These are phyloP conservation scores for Dioctria rufipes DNA, from an alignment of 2,888 invertebrate genomes.

Conservation along the genomic window DNA sequence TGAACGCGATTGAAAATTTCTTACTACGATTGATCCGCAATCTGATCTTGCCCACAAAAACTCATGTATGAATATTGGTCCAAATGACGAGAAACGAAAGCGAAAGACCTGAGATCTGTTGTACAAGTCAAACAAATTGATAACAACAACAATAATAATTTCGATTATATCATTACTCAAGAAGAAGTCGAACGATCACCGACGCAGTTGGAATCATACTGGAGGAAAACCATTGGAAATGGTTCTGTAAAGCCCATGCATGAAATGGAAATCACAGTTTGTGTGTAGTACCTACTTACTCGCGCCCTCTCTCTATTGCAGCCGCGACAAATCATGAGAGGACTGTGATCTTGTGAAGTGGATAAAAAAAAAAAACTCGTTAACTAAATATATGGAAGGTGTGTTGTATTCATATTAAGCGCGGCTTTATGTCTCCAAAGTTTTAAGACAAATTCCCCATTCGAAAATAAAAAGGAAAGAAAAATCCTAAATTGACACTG, in stretches of 20 bases:
- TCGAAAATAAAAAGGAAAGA: slow-evolving; percentile 11
- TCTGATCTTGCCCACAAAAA: too few relatives aligned
- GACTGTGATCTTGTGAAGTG: neutral
- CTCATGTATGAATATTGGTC: too few relatives aligned
- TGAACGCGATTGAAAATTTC: neutral
- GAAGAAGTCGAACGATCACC: slow-evolving; percentile 35
- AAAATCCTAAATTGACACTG: neutral
- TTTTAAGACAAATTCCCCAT: slow-evolving; percentile 2
- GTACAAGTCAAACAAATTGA: too few relatives aligned
- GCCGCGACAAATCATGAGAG: neutral
- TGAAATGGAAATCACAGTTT: slow-evolving; percentile 43
- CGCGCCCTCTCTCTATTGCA: slow-evolving; percentile 30
- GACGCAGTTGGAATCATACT: slow-evolving; percentile 40
- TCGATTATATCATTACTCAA: slow-evolving; percentile 8
- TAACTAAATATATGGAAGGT: slow-evolving; percentile 17
- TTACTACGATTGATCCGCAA: neutral
- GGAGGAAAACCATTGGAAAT: slow-evolving; percentile 20
- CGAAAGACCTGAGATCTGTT: too few relatives aligned
- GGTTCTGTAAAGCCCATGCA: slow-evolving; percentile 20
- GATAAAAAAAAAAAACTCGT: slow-evolving; percentile 9
- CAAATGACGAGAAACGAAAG: too few relatives aligned
- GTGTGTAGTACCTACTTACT: too few relatives aligned
- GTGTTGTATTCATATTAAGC: slow-evolving; percentile 33
- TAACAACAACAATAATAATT: too few relatives aligned
- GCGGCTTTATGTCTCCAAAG: slow-evolving; percentile 18